Base-by-base conservation (phyloP, 2,797 vertebrate species). In the Hylomyscus alleni region DNA sequence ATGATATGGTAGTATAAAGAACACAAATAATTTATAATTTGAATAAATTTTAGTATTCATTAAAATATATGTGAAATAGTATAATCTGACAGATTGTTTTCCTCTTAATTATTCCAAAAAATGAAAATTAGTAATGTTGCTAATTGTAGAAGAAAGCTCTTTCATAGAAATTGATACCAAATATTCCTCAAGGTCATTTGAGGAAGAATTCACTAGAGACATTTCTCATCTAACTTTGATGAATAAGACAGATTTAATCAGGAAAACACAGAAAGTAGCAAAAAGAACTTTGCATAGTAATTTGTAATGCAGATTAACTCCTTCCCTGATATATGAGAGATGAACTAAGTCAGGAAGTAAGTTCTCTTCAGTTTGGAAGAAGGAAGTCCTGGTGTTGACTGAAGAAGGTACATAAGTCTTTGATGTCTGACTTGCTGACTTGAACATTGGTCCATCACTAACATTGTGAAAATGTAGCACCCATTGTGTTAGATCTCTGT, bases 161-260 rank as follows among this genome's bases (percentile, higher is more conserved):
- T 44, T 90, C 9, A 78, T 56, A 34, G 12, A 69, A 29, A 83
- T 4, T 83, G 34, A 90, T 37, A 10, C 0, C 10, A 47, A 10
- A 47, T 47, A 54, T 60, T 58, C 19, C 56, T 44, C 44, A 69
- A 20, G 6, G 2, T 8, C 31, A 85, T 12, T 13, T 14, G 62
- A 3, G 1, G 22, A 67, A 82, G 4, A 77, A 44, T 87, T 83
- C 69, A 82, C 20, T 40, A 31, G 6, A 78, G 22, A 4, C 9
- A 20, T 77, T 72, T 52, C 3, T 86, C 34, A 92, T 40, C 17
- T 90, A 77, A 94, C 15, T 90, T 77, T 67, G 47, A 90, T 87
- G 12, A 86, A 50, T 86, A 14, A 82, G 31, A n/a, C 10, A 29
- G 24, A 56, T 13, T 56, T 40, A 92, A 6, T 20, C 44, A 82